Evolutionary conservation across 2,888 invertebrate species (phyloP).

Genomic region (Rhabditoides inermis): DNA sequence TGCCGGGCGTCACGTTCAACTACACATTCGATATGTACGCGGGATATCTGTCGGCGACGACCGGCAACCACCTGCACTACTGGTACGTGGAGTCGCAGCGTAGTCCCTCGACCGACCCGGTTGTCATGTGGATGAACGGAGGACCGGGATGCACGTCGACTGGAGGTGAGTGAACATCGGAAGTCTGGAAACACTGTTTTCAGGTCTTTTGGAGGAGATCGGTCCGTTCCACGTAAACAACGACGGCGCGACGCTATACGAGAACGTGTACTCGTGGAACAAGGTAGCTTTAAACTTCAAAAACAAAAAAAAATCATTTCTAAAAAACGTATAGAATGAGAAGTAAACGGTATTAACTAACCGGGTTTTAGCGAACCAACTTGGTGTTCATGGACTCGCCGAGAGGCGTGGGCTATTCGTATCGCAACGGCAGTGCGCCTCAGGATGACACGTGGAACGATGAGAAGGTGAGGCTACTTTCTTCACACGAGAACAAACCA

Average conservation of each 20-base stretch:
- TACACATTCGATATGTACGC: slow-evolving; percentile 54
- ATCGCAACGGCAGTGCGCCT: too few relatives aligned
- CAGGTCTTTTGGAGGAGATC: slow-evolving; percentile 53
- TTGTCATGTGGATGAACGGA: slow-evolving; percentile 55
- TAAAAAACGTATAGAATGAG: neutral
- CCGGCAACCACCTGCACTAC: slow-evolving; percentile 50
- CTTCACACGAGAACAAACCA: too few relatives aligned
- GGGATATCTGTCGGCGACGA: slow-evolving; percentile 41
- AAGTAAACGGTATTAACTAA: neutral
- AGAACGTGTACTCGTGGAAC: slow-evolving; percentile 38
- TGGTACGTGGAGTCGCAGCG: slow-evolving; percentile 39
- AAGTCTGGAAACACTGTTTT: too few relatives aligned
- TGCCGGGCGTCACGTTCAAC: slow-evolving; percentile 25
- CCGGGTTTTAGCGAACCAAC: slow-evolving; percentile 53
- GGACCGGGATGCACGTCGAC: slow-evolving; percentile 29
- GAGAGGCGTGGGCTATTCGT: slow-evolving; percentile 58
- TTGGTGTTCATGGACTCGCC: slow-evolving; percentile 57
- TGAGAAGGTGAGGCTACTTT: too few relatives aligned
- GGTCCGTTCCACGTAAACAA: slow-evolving; percentile 50
- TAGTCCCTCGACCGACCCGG: slow-evolving; percentile 52
- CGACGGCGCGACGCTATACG: slow-evolving; percentile 20
- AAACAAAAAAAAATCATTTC: slow-evolving; percentile 15
- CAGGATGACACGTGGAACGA: too few relatives aligned
- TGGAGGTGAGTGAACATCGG: too few relatives aligned
- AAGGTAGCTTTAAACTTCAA: slow-evolving; percentile 33